Base-by-base conservation (phyloP, 2,888 invertebrate species). In the Margaritifera margaritifera region DNA sequence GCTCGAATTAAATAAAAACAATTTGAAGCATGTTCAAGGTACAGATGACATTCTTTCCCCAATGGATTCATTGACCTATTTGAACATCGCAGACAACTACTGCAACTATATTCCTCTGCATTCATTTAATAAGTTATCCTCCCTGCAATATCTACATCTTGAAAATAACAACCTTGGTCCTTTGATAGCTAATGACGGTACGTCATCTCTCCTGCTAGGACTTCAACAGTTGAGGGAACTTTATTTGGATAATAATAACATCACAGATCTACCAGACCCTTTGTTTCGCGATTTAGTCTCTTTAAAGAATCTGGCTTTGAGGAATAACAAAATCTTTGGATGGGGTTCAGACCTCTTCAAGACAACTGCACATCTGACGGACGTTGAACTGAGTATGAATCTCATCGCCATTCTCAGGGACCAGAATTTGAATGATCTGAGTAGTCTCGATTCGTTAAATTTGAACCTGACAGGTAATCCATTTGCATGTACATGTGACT, bases 401-500 rank as follows among this genome's bases (percentile, higher is more conserved):
- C 66, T 75, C 31, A 85, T 89, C 54, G 79, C 84, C 25, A 79
- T 82, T 68, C 81, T 89, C 19, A 84, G 85, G 22, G 77, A 79
- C 20, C 80, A 82, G 52, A 87, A 88, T 18, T 83, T 89, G 62
- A 75, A 82, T 59, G 95, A 96, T 89, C 91, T 96, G 75, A 93
- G n/a, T 18, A 93, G 93, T 74, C 90, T 96, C 79, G 94, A 84
- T 27, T 76, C 75, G 24, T 78, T 89, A 5, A 85, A 89, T 89
- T 31, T 31, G 3, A 31, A 31, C 6, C 91, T 97, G 72, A 94
- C 92, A 95, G 96, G 95, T 87, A 97, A 97, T 90, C 96, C 96
- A 61, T 91, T 96, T 81, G 94, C 94, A 76, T 97, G 97, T 90
- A 94, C 94, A 86, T 97, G 97, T 89, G 95, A 96, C 88, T 94